Conservation (phyloP, 2,888 invertebrate species). For the Synergus gifuensis region DNA sequence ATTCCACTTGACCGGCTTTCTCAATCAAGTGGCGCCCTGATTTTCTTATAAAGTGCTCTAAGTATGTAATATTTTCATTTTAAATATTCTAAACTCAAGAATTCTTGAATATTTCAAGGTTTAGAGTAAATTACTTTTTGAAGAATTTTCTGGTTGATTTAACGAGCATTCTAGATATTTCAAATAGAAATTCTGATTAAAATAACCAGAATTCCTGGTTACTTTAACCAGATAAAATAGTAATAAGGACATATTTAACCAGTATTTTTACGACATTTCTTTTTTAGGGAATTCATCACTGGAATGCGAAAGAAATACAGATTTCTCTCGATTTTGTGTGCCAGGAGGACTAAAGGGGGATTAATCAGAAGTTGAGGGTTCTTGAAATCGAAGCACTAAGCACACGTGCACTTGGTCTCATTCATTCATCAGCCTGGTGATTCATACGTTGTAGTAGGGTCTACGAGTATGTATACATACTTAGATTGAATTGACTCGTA, state of each 20-base stretch:
- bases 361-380: not conserved
- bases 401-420: slow-evolving; percentile 31
- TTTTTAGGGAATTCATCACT: no score
- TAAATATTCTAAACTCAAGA: no score
- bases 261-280: no score
- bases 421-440: slow-evolving; percentile 50
- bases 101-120: no score
- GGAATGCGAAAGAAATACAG: not conserved
- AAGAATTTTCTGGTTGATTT: no score
- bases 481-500: slow-evolving; percentile 30
- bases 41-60: not conserved
- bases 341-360: not conserved
- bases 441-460: slow-evolving; percentile 43
- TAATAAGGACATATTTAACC: no score
- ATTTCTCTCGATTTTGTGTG: not conserved
- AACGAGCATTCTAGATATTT: no score
- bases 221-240: no score
- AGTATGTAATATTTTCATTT: no score
- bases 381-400: slow-evolving; percentile 42
- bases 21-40: not conserved
- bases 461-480: slow-evolving; percentile 14
- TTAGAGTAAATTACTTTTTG: no score
- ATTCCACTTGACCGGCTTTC: slow-evolving; percentile 1
- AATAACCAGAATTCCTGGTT: no score
- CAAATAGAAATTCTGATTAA: no score